Percentiles rank a stretch among this genome's conserved stretches.
Evolutionary conservation across 1,140 invertebrate species (phyloP).

Genomic region (roundworm (Caenorhabditis elegans)): DNA sequence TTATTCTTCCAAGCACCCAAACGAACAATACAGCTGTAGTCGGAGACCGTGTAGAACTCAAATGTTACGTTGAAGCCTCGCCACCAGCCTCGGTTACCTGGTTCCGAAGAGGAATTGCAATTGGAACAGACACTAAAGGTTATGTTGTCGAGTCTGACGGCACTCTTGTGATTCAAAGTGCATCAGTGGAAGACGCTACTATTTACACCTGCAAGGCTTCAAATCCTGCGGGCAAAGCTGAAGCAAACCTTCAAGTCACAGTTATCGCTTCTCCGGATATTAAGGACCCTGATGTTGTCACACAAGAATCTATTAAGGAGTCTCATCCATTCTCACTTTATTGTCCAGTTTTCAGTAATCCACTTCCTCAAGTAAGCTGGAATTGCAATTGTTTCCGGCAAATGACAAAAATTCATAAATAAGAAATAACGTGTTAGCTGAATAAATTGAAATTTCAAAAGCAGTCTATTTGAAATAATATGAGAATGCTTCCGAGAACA

Average conservation of each 20-base stretch:
- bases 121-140: conserved; percentile 32
- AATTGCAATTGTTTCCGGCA: no score
- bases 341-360: conserved; percentile 53
- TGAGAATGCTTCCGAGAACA: no score
- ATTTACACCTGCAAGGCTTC: conserved; percentile 79
- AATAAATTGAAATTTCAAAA: no score
- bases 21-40: conserved; percentile 45
- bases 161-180: conserved; percentile 75
- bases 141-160: conserved; percentile 40
- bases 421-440: no score
- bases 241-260: conserved; percentile 70
- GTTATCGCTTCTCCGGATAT: conserved; percentile 60
- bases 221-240: conserved; percentile 77
- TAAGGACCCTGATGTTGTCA: conserved; percentile 45
- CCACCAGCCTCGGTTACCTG: conserved; percentile 45
- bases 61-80: conserved; percentile 46
- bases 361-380: conserved; percentile 42
- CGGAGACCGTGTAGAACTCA: conserved; percentile 40
- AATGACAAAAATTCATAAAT: no score
- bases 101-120: conserved; percentile 40
- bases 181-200: conserved; percentile 78
- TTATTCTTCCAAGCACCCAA: conserved; percentile 45
- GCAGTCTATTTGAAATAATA: no score
- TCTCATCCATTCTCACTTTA: conserved; percentile 52
- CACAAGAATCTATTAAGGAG: conserved; percentile 47